Evolutionary conservation across 2,888 invertebrate species (phyloP).

Genomic region (Sericinus montela): DNA sequence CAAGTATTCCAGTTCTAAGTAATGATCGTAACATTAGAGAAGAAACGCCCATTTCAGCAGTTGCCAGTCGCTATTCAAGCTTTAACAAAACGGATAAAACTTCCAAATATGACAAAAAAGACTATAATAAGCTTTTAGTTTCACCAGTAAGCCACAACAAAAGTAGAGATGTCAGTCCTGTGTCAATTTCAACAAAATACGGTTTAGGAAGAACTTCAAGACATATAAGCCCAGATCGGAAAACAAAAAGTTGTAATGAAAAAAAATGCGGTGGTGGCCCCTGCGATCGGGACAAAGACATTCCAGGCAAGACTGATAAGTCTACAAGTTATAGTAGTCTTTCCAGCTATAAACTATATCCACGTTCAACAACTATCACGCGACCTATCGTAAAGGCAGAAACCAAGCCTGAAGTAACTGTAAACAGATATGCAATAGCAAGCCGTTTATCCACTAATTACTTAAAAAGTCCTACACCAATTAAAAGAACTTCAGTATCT

Average conservation of each 20-base stretch:
- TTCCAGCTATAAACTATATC: constrained; percentile 75
- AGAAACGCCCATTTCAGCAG: constrained; percentile 62
- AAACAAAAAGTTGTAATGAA: constrained; percentile 57
- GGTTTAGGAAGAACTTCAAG: constrained; percentile 61
- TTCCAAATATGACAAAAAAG: constrained; percentile 63
- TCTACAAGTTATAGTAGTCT: constrained; percentile 71
- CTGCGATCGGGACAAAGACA: constrained; percentile 73
- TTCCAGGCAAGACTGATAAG: constrained; percentile 78
- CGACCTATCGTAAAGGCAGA: constrained; percentile 52
- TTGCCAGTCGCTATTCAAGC: constrained; percentile 62
- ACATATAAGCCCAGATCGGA: constrained; percentile 72
- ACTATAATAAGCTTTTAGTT: constrained; percentile 68
- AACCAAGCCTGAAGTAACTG: constrained; percentile 46
- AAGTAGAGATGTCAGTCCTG: constrained; percentile 80
- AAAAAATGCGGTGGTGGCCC: constrained; percentile 80
- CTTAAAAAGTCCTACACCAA: constrained; percentile 58
- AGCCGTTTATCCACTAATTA: constrained; percentile 63
- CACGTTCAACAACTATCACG: constrained; percentile 62
- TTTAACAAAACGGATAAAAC: constrained; percentile 50
- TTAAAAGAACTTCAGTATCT: constrained; percentile 58
- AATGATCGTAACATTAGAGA: constrained; percentile 58
- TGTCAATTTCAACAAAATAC: constrained; percentile 61
- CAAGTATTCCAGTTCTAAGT: constrained; percentile 64
- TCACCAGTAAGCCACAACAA: constrained; percentile 49
- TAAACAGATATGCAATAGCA: constrained; percentile 64